These are phyloP conservation scores for Ceramica pisi DNA, from an alignment of 2,888 invertebrate species.

Conservation along the genomic window DNA sequence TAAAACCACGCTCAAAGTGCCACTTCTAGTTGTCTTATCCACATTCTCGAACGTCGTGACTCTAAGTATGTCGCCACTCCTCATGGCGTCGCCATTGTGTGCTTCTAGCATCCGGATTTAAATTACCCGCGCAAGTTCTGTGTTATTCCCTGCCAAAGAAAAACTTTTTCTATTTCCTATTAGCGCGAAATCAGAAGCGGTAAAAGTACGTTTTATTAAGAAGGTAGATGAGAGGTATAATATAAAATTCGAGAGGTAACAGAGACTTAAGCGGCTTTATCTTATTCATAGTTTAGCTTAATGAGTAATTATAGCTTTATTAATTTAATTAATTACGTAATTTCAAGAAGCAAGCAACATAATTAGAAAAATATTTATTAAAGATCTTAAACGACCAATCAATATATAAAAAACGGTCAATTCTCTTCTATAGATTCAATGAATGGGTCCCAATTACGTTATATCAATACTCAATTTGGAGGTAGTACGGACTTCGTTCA, in stretches of 20 bases:
- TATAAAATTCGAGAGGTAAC: no score
- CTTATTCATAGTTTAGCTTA: neutral
- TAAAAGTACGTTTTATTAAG: neutral
- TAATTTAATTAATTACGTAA: neutral
- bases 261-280: neutral
- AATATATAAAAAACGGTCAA: neutral
- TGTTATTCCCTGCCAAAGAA: neutral
- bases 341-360: neutral
- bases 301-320: no score
- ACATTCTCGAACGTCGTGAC: slow-evolving; percentile 17
- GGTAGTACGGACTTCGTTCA: neutral
- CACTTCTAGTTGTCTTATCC: neutral
- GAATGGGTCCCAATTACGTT: neutral
- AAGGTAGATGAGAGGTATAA: neutral
- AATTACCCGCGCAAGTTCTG: neutral
- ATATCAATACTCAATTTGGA: slow-evolving; percentile 5
- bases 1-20: neutral
- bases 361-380: neutral
- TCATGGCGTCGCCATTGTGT: slow-evolving; percentile 27
- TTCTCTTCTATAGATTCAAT: neutral
- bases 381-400: neutral
- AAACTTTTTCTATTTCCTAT: slow-evolving; percentile 8
- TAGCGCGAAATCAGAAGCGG: slow-evolving; percentile 9
- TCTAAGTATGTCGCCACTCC: slow-evolving; percentile 25
- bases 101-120: slow-evolving; percentile 12